phyloP scores from a whole-genome alignment of 2,113 vertebrate genomes.

The Pagrus major region DNA sequence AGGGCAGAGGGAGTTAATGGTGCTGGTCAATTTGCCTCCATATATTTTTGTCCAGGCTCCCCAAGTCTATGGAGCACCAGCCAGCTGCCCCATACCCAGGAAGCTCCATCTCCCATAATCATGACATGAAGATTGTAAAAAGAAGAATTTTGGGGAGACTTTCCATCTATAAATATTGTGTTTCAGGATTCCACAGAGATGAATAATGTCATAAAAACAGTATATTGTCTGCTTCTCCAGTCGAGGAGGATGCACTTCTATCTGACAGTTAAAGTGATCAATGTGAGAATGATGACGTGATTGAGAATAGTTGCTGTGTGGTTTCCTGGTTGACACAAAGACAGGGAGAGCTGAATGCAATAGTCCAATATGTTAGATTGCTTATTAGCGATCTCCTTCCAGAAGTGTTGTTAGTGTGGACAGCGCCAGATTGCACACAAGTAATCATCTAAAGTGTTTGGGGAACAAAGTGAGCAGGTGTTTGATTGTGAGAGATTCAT shows the following conservation, averaged over 20 bases:
- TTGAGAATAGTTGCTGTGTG: neutral
- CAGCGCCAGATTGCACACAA: constrained; percentile 54
- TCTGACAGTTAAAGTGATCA: constrained; percentile 7
- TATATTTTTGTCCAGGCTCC: neutral
- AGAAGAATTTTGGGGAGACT: neutral
- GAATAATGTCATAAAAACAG: constrained; percentile 3
- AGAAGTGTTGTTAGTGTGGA: constrained; percentile 46
- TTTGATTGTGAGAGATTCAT: constrained; percentile 61
- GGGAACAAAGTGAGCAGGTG: constrained; percentile 71
- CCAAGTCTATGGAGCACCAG: neutral
- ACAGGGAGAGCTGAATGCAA: constrained; percentile 12
- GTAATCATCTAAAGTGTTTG: constrained; percentile 66
- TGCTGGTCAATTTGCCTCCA: neutral
- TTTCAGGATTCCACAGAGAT: neutral
- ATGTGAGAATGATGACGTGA: neutral
- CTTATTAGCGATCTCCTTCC: constrained; percentile 59
- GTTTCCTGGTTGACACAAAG: constrained; percentile 22
- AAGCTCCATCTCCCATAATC: neutral
- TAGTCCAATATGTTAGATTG: constrained; percentile 53
- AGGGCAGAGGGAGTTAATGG: neutral
- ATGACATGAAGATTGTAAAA: neutral
- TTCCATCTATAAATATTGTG: neutral
- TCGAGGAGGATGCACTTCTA: neutral
- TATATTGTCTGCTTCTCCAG: neutral
- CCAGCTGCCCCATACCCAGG: neutral